phyloP scores from a whole-genome alignment of 2,888 invertebrate genomes.

The Seira musarum region DNA sequence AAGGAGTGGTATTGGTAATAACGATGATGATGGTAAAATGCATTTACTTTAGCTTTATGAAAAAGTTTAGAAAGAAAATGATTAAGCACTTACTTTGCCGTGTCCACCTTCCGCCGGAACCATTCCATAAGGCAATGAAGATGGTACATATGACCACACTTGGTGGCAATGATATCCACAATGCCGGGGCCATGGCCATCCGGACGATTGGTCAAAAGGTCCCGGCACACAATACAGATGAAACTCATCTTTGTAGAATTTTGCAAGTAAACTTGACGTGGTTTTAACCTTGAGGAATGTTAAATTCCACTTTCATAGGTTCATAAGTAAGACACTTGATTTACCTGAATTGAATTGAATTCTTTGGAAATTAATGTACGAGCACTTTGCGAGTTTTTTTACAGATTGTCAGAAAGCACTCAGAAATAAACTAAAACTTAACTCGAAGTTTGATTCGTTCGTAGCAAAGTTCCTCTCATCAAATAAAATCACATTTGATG shows the following conservation, averaged over 20 bases:
- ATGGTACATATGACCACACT: slow-evolving; percentile 66
- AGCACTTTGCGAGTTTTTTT: no score
- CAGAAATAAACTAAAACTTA: slow-evolving; percentile 28
- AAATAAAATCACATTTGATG: no score
- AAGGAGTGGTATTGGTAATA: background rate
- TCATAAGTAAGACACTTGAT: no score
- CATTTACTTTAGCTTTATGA: no score
- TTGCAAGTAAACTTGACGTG: no score
- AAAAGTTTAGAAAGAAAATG: no score
- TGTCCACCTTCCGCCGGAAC: slow-evolving; percentile 66
- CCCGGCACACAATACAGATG: slow-evolving; percentile 68
- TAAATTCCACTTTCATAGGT: no score
- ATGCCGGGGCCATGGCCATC: slow-evolving; percentile 61
- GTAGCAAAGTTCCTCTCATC: no score
- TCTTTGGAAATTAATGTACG: no score
- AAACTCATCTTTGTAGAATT: slow-evolving; percentile 62
- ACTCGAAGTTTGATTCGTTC: no score
- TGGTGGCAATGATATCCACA: slow-evolving; percentile 65
- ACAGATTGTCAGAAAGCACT: slow-evolving; percentile 41
- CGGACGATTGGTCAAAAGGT: slow-evolving; percentile 66
- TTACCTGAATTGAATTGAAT: no score
- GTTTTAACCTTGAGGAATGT: no score
- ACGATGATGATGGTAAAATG: background rate
- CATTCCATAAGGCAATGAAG: slow-evolving; percentile 65
- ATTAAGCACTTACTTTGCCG: slow-evolving; percentile 61